Evolutionary conservation across 2,888 invertebrate genomes (phyloP), one percentile per base, ranked within the genome.

Genomic region (Lasioglossum vierecki): DNA sequence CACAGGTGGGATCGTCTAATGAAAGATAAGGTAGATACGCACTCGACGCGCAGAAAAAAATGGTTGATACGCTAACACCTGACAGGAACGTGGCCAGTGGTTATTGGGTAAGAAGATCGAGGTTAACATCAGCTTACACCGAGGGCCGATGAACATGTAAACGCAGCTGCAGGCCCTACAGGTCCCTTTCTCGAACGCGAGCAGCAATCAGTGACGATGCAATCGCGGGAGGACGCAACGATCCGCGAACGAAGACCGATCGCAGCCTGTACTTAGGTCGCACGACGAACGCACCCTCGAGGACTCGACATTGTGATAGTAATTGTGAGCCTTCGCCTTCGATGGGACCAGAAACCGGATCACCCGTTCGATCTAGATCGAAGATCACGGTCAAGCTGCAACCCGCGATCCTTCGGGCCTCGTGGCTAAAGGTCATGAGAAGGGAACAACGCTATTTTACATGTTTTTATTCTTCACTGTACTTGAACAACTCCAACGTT

Each of bases 271-370:
- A 93, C 90, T 93, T 93, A 91, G 89, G 89, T 92, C 92, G 91
- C 89, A 85, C 85, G 89, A 91, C 88, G 88, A 87, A 86, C 84
- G 88, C 88, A 91, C 90, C 92, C 88, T 87, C 84, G 87, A 91
- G 90, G 90, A 90, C 85, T 83, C 91, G 89, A 88, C 91, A 92
- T 93, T 93, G 93, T 91, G 89, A 92, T 93, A 88, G 93, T 93
- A 93, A 93, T 93, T 93, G 92, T 86, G 84, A 89, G 90, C 86
- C 89, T 87, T 89, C 86, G 84, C 84, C 91, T 85, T 86, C 88
- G 88, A 80, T 78, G 88, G 77, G 86, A 88, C 90, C 80, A 86
- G 91, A 91, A 94, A 93, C 93, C 94, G 92, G 93, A 94, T 94
- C 92, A 91, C 77, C 78, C 84, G 79, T 78, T 70, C 87, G 86